Percentiles rank a stretch among this genome's conserved stretches.
These are phyloP conservation scores for Tetramorium parvispinum DNA, from an alignment of 1,140 invertebrate species.

Conservation along the genomic window DNA sequence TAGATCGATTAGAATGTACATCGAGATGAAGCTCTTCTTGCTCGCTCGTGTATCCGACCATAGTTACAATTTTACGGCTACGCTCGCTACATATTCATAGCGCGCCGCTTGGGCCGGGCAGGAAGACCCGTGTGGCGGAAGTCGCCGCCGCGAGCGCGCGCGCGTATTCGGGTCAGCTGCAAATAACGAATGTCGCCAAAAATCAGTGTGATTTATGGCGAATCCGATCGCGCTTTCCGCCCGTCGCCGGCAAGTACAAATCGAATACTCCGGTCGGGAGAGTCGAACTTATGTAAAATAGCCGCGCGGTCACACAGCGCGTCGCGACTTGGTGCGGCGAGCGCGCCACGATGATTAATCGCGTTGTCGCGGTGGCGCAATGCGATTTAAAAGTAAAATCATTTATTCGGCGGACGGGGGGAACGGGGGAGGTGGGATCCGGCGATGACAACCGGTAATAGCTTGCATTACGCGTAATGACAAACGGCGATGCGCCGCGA, in stretches of 20 bases:
- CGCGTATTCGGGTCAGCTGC: conserved; percentile 52
- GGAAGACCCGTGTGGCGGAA: conserved; percentile 21
- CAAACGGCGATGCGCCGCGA: conserved; percentile 50
- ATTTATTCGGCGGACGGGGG: conserved; percentile 37
- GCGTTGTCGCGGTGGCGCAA: conserved; percentile 14
- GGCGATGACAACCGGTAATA: conserved; percentile 60
- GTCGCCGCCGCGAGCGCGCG: not conserved
- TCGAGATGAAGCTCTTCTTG: conserved; percentile 32
- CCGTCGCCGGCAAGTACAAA: conserved; percentile 45
- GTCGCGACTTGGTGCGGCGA: not conserved
- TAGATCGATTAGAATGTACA: conserved; percentile 43
- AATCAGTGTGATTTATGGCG: conserved; percentile 49
- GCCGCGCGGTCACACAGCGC: not conserved
- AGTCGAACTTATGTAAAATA: conserved; percentile 50
- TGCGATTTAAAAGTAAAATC: conserved; percentile 60
- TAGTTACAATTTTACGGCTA: conserved; percentile 55
- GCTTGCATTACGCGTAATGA: conserved; percentile 59
- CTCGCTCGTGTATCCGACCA: not conserved
- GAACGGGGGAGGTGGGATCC: not conserved
- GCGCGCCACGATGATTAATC: conserved; percentile 50
- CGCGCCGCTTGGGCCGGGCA: not conserved
- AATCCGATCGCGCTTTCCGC: conserved; percentile 51
- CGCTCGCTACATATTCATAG: conserved; percentile 52
- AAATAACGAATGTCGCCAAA: conserved; percentile 59
- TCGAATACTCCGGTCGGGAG: conserved; percentile 25